Evolutionary conservation across 2,113 vertebrate species (phyloP), one percentile per base, ranked within the genome.

Genomic region (Bagarius yarrelli): DNA sequence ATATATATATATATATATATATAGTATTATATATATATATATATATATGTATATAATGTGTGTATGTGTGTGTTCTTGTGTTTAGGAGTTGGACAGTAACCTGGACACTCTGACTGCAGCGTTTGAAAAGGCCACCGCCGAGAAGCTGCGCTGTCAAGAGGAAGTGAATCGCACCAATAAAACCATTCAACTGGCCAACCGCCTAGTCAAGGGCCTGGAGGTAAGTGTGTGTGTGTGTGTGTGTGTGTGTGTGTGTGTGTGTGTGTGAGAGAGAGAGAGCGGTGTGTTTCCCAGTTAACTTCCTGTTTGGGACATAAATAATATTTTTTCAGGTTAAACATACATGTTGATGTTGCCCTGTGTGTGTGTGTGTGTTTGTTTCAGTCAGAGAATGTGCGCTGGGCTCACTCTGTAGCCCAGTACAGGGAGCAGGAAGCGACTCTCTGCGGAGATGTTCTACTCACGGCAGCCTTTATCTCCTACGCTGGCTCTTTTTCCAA

Each of bases 191-290:
- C 94, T 95, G 85, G 97, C 96, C 92, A 96, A 96, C 93, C 95
- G 98, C 88, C 95, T 98, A 93, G 96, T 94, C 85, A 96, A 95
- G 94, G 97, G 97, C 90, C 93, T 96, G 85, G 94, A 99, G 96
- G 97, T 98, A 91, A 91, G 93, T 47, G 25, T 25, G 57, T 27
- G 60, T 53, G 32, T 11, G 11, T 69, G 53, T 30, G 70, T 30
- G 30, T 60, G 34, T 71, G 27, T 57, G 53, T 60, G 55, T 70
- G 47, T 55, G 60, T 44, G 36, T 67, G 57, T 50, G 61, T 82
- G 52, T 78, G 71, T 80, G 18, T 71, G 36, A 77, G 64, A 71
- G 25, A n/a, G n/a, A n/a, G n/a, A n/a, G n/a, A n/a, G n/a, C n/a
- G n/a, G n/a, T n/a, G 25, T 30, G 18, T 2, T 16, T 64, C 5